Percentiles rank a stretch among this genome's conserved stretches.
Conservation (phyloP, 2,113 vertebrate species). For the Vanacampus margaritifer region DNA sequence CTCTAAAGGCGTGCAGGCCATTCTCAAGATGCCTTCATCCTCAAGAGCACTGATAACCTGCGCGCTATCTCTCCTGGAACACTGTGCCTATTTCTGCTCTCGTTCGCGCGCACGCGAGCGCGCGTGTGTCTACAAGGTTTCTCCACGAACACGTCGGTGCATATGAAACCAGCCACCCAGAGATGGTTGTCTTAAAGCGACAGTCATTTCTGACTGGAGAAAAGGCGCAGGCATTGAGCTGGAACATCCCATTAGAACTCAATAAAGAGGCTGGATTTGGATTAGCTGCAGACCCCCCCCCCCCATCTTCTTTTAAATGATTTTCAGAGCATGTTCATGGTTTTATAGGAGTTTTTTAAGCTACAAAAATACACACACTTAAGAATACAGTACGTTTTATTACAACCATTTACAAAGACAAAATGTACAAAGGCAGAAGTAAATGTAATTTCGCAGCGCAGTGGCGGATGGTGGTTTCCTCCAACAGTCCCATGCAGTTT, state of each 20-base stretch:
- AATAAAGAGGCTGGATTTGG: neutral
- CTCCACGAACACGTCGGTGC: conserved; percentile 60
- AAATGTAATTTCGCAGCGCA: neutral
- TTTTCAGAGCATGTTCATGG: neutral
- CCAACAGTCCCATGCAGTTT: neutral
- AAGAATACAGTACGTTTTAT: neutral
- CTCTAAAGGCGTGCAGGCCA: conserved; percentile 47
- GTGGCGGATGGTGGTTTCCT: neutral
- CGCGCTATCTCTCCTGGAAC: neutral
- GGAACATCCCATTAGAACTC: conserved; percentile 29
- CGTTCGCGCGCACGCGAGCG: conserved; percentile 14
- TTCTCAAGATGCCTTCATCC: conserved; percentile 55
- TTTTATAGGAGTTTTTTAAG: neutral
- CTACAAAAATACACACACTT: neutral
- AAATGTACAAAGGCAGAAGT: neutral
- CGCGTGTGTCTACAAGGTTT: conserved; percentile 37
- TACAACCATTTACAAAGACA: conserved; percentile 1
- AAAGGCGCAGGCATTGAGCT: conserved; percentile 3
- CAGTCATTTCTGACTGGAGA: conserved; percentile 27
- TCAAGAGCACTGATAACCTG: conserved; percentile 11
- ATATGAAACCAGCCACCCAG: conserved; percentile 68
- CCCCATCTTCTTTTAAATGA: neutral
- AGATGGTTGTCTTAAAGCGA: conserved; percentile 72
- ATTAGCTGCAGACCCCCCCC: neutral
- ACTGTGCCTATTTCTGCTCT: neutral